Conservation (phyloP, 2,888 invertebrate genomes). For the Bembecia ichneumoniformis region DNA sequence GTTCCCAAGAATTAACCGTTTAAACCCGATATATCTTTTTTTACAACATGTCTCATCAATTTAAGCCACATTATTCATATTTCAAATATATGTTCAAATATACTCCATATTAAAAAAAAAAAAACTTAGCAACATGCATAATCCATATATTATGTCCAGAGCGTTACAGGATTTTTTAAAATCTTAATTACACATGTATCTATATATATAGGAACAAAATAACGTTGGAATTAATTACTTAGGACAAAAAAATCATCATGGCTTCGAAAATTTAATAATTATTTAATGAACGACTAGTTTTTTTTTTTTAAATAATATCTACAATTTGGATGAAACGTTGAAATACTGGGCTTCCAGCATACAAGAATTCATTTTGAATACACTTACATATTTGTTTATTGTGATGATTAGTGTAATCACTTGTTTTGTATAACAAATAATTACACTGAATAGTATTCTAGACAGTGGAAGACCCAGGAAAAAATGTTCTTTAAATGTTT, state of each 20-base stretch:
- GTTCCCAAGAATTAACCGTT: too few species aligned
- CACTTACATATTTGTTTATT: too few species aligned
- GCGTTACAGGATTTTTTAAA: background rate
- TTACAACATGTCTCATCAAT: background rate
- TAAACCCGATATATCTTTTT: too few species aligned
- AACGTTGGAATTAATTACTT: background rate
- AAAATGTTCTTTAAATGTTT: too few species aligned
- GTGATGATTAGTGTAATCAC: too few species aligned
- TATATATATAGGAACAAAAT: slow-evolving; percentile 10
- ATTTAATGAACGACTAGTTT: slow-evolving; percentile 23
- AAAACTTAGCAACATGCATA: background rate
- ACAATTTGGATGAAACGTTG: slow-evolving; percentile 13
- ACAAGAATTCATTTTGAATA: too few species aligned
- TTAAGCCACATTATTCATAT: background rate
- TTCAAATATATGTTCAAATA: background rate
- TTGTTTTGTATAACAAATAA: too few species aligned
- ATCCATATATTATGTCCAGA: background rate
- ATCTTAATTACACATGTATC: slow-evolving; percentile 5
- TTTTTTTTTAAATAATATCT: too few species aligned
- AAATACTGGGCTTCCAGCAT: too few species aligned
- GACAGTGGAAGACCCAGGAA: too few species aligned
- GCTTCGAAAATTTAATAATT: slow-evolving; percentile 12
- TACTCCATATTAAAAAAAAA: background rate
- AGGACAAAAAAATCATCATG: background rate
- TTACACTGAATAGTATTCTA: too few species aligned